Base-by-base conservation (phyloP, 2,797 vertebrate species). In the Pempheris klunzingeri region DNA sequence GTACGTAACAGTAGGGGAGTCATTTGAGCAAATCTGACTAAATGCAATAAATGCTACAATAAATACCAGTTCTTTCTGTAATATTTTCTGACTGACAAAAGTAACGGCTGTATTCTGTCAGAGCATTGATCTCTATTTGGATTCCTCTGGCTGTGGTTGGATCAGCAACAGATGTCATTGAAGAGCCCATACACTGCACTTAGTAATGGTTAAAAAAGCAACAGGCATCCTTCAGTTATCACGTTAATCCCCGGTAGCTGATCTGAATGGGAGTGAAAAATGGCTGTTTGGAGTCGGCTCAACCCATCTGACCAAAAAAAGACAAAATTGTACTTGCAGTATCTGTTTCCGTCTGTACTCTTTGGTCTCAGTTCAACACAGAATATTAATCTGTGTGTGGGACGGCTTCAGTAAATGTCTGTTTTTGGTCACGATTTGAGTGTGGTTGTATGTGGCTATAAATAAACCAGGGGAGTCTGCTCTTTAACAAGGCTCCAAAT, bases 341-440 rank as follows among this genome's bases (percentile, higher is more conserved):
- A 38, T 5, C n/a, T 30, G 24, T 39, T 5, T 39, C 49, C 9
- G 44, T n/a, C 54, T 75, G 44, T 59, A 26, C 43, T 26, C 36
- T 52, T 64, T 63, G 20, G 39, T 54, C 52, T 43, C 36, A 4
- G n/a, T n/a, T n/a, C n/a, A n/a, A n/a, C n/a, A n/a, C n/a, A n/a
- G n/a, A 44, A 24, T 18, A 46, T 54, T 4, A 22, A 20, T 43
- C 18, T 46, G 38, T 46, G 36, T 65, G 43, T 41, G 54, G 53
- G 15, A 32, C 18, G 17, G 28, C 43, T 67, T 60, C 49, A 55
- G n/a, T 20, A 36, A 53, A 44, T 44, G 38, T 63, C 71, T 54
- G 38, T 34, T 44, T 55, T 63, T 64, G 60, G 69, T 46, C 32
- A 44, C 28, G 39, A 28, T 54, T 72, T 55, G 8, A 18, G 24